Conservation (phyloP, 2,888 invertebrate genomes). For the Acleris emargana region DNA sequence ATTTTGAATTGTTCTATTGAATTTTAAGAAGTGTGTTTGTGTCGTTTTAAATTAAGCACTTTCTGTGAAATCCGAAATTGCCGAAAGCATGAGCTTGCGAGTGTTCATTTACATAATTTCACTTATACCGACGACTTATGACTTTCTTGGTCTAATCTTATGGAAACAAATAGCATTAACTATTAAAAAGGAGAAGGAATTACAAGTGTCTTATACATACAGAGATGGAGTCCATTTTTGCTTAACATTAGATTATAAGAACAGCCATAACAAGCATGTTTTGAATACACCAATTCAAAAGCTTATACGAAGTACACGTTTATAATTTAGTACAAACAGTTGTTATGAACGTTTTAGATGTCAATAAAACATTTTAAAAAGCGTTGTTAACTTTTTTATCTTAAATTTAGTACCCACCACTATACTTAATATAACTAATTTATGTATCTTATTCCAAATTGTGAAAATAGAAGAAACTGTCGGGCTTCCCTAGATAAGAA, state of each 20-base stretch:
- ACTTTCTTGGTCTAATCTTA: conserved; percentile 24
- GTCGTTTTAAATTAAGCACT: conserved; percentile 31
- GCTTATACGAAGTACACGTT: conserved; percentile 78
- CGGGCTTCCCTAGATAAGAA: too few species aligned
- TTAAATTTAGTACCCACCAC: too few species aligned
- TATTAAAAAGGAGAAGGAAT: conserved; percentile 42
- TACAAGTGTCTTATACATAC: conserved; percentile 61
- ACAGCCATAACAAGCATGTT: conserved; percentile 71
- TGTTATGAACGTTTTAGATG: conserved; percentile 81
- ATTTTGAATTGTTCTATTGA: conserved; percentile 60
- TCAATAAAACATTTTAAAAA: conserved; percentile 75
- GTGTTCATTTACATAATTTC: conserved; percentile 56
- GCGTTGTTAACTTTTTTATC: conserved; percentile 37
- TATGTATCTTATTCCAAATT: too few species aligned
- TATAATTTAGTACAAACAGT: conserved; percentile 83
- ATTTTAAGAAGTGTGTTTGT: conserved; percentile 45
- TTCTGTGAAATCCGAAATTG: conserved; percentile 25
- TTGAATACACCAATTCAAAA: conserved; percentile 71
- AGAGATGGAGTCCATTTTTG: conserved; percentile 62
- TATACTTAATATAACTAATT: too few species aligned
- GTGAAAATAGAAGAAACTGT: too few species aligned
- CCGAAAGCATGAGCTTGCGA: conserved; percentile 55
- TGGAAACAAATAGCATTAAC: conserved; percentile 43
- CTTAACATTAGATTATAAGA: conserved; percentile 65
- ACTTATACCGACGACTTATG: conserved; percentile 13